Evolutionary conservation across 2,797 vertebrate genomes (phyloP), one percentile per base, ranked within the genome.

Genomic region (Microctenopoma lineatum): DNA sequence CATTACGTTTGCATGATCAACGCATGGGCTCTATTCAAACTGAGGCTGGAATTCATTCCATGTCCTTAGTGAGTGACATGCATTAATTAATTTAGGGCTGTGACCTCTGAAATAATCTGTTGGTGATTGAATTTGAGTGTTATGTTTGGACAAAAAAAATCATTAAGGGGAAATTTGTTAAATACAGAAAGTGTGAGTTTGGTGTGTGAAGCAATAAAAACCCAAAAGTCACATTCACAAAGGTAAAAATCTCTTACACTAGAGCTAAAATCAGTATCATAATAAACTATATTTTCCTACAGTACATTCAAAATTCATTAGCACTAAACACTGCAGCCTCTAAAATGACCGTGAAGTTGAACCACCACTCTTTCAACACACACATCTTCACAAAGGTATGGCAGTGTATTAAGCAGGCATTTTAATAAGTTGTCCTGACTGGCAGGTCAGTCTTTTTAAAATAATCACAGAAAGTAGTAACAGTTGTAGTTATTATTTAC

Each of bases 1-100:
- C 66, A 84, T 88, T 84, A 75, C 70, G 52, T 70, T n/a, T 70
- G 80, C 77, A 54, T 36, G 70, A 64, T 57, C 52, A 66, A 74
- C 58, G 70, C 52, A 67, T 58, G 67, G 68, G 61, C 52, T 70
- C 57, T 66, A 69, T 69, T 63, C 68, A 53, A 55, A 66, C 73
- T 57, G 47, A 2, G 64, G 58, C 25, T 48, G 1, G n/a, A 66
- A 39, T 87, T 80, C 72, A 79, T 32, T 61, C 67, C 34, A 52
- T 2, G 68, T 73, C 64, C 59, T 71, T 25, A 7, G 60, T 69
- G 75, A 76, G 56, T 58, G 65, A 72, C 66, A 14, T 60, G 75
- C 66, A 76, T 59, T 72, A 8, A 78, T 76, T 71, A 56, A 77
- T 73, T 75, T 48, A 12, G 38, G 55, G 38, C 25, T 61, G 45